These are phyloP conservation scores for Lepas anatifera DNA, from an alignment of 2,888 invertebrate genomes.

Conservation along the genomic window DNA sequence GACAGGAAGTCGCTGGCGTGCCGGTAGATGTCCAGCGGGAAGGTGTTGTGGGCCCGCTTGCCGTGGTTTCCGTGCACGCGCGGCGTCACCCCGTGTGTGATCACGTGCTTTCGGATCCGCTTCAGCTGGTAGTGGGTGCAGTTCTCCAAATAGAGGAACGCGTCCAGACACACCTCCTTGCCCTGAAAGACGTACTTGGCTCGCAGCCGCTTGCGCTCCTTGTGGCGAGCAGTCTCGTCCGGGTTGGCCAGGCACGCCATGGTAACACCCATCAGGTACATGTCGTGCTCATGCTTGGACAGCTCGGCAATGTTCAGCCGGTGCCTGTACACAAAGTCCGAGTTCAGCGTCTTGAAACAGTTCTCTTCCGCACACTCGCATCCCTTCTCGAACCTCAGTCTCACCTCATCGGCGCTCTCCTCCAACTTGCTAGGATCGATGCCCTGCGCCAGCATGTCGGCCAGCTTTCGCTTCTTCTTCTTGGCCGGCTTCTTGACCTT, in stretches of 20 bases:
- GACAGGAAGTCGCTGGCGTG: constrained; percentile 64
- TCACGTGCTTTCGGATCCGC: constrained; percentile 60
- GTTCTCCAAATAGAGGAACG: constrained; percentile 64
- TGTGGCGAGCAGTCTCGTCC: constrained; percentile 55
- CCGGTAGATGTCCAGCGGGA: constrained; percentile 62
- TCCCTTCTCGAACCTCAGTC: constrained; percentile 53
- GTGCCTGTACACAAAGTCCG: constrained; percentile 61
- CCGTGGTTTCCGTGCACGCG: constrained; percentile 66
- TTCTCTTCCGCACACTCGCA: constrained; percentile 64
- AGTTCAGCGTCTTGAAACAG: constrained; percentile 59
- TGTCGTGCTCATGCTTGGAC: constrained; percentile 68
- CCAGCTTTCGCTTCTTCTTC: constrained; percentile 26
- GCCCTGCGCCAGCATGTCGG: constrained; percentile 34
- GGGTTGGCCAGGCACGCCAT: constrained; percentile 64
- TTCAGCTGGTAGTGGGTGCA: constrained; percentile 67
- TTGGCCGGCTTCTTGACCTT: constrained; percentile 20
- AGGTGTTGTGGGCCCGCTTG: constrained; percentile 66
- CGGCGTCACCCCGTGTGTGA: constrained; percentile 65
- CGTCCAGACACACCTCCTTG: constrained; percentile 60
- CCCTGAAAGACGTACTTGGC: constrained; percentile 68
- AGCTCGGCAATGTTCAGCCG: constrained; percentile 63
- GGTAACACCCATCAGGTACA: constrained; percentile 74
- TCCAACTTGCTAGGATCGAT: constrained; percentile 54
- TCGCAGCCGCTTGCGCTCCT: constrained; percentile 55
- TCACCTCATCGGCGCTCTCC: constrained; percentile 53